These are phyloP conservation scores for Epinephelus fuscoguttatus DNA, from an alignment of 2,113 vertebrate species.

Conservation along the genomic window DNA sequence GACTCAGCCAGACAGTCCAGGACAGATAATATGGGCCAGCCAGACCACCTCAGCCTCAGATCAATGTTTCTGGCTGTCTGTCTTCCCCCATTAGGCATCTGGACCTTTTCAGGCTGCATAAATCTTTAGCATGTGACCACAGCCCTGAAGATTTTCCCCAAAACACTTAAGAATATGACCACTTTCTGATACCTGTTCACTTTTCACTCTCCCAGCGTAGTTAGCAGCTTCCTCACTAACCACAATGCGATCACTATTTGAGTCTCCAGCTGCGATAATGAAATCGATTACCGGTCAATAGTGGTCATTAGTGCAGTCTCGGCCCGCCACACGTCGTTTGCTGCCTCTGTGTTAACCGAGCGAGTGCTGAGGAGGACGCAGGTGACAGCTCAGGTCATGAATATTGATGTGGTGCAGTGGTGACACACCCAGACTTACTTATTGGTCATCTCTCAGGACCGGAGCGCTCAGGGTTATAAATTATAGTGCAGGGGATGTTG, in stretches of 20 bases:
- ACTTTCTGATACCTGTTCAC: neutral
- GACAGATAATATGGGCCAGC: conserved; percentile 31
- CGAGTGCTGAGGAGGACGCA: conserved; percentile 24
- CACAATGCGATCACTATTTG: conserved; percentile 49
- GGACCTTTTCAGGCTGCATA: conserved; percentile 16
- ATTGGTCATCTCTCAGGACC: conserved; percentile 61
- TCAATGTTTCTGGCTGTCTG: conserved; percentile 48
- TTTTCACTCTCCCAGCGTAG: neutral
- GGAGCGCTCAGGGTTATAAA: conserved; percentile 32
- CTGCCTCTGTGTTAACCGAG: conserved; percentile 8
- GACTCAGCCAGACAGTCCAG: conserved; percentile 40
- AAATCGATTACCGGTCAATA: conserved; percentile 70
- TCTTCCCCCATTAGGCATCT: conserved; percentile 31
- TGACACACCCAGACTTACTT: conserved; percentile 65
- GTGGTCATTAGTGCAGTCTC: conserved; percentile 44
- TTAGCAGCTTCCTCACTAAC: conserved; percentile 24
- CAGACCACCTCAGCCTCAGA: conserved; percentile 52
- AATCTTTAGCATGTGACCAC: conserved; percentile 26
- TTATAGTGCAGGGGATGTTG: conserved; percentile 50
- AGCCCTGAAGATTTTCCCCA: neutral
- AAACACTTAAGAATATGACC: neutral
- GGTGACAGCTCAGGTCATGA: conserved; percentile 59
- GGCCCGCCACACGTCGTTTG: neutral
- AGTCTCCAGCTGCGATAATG: conserved; percentile 65
- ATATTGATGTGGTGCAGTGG: conserved; percentile 71